These are phyloP conservation scores for Drosophila ficusphila DNA, from an alignment of 1,140 invertebrate species.

Conservation along the genomic window DNA sequence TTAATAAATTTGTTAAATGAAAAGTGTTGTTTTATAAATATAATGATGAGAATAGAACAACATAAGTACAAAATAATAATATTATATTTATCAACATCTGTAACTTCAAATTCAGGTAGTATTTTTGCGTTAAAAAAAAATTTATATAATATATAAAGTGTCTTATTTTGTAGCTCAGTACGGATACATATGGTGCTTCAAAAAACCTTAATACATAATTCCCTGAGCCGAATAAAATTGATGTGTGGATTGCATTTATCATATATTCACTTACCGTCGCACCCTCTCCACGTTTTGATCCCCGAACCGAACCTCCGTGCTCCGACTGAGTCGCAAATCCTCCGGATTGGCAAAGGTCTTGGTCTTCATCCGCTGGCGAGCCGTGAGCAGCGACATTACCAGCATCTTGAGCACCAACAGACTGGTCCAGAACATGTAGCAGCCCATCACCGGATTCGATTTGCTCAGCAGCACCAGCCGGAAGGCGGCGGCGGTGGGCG, in stretches of 20 bases:
- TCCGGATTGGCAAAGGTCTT: constrained; percentile 71
- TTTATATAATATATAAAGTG: too few relatives aligned
- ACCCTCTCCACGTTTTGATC: constrained; percentile 70
- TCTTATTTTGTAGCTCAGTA: too few relatives aligned
- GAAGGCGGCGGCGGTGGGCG: constrained; percentile 2
- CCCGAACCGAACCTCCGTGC: constrained; percentile 56
- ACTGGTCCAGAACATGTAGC: constrained; percentile 84
- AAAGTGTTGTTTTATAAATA: too few relatives aligned
- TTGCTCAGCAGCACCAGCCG: constrained; percentile 40
- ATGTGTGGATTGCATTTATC: too few relatives aligned
- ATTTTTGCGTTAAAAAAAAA: too few relatives aligned
- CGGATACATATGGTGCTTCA: too few relatives aligned
- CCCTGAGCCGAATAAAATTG: too few relatives aligned
- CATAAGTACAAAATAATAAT: not conserved
- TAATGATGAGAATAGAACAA: too few relatives aligned
- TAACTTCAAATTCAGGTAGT: too few relatives aligned
- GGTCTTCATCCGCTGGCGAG: constrained; percentile 83
- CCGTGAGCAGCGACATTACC: constrained; percentile 85
- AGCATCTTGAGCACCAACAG: constrained; percentile 85
- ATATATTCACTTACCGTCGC: constrained; percentile 44
- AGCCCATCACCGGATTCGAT: constrained; percentile 84
- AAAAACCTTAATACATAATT: too few relatives aligned
- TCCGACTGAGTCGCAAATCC: constrained; percentile 47
- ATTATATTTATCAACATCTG: too few relatives aligned
- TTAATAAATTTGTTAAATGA: too few relatives aligned